These are phyloP conservation scores for Epinephelus moara DNA, from an alignment of 2,113 vertebrate species.

Conservation along the genomic window DNA sequence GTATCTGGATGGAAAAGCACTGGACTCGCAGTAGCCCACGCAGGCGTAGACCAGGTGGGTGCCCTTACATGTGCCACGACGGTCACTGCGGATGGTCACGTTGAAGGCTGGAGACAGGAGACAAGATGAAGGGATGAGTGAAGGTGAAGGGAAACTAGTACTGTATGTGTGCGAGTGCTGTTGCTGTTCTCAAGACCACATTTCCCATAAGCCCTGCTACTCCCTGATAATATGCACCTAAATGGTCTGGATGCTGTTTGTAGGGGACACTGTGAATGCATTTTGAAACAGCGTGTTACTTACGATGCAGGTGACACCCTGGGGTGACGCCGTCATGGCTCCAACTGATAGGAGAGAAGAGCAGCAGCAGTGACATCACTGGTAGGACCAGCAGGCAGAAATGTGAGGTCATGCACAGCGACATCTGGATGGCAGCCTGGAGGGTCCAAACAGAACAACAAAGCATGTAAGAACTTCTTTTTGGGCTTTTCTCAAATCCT, in stretches of 20 bases:
- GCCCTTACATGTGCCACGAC: constrained; percentile 86
- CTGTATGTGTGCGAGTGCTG: no score
- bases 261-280: background rate
- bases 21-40: constrained; percentile 93
- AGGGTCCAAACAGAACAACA: constrained; percentile 37
- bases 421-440: constrained; percentile 80
- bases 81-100: constrained; percentile 90
- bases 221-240: background rate
- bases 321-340: constrained; percentile 76
- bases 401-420: constrained; percentile 61
- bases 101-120: constrained; percentile 86
- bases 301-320: constrained; percentile 89
- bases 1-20: constrained; percentile 91
- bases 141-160: background rate
- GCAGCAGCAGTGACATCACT: constrained; percentile 75
- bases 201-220: no score
- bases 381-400: constrained; percentile 76
- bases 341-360: constrained; percentile 74
- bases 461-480: background rate
- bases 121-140: background rate
- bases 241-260: background rate
- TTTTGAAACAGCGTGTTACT: constrained; percentile 59
- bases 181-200: no score
- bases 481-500: background rate
- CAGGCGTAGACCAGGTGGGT: constrained; percentile 88